phyloP scores from a whole-genome alignment of 2,113 vertebrate species.

The Saccopteryx bilineata region DNA sequence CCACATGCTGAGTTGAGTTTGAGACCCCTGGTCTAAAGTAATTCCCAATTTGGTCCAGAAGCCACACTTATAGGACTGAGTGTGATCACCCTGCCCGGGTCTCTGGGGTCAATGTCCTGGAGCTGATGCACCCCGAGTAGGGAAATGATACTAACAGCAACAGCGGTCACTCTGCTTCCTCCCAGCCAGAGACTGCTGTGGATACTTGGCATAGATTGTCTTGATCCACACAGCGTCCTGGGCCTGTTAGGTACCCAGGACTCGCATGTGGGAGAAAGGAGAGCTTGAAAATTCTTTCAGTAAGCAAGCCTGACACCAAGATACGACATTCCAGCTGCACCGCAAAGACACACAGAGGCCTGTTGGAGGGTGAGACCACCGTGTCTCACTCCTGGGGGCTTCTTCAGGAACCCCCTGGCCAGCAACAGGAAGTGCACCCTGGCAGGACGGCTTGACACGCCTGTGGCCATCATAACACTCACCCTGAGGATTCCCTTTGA shows the following conservation, averaged over 20 bases:
- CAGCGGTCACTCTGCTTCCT: rapidly evolving
- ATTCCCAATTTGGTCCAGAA: rapidly evolving
- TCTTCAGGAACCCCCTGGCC: not conserved
- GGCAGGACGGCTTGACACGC: not conserved
- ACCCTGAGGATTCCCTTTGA: not conserved
- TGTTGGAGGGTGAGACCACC: not conserved
- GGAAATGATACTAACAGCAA: rapidly evolving
- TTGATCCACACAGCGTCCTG: not conserved
- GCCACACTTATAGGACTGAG: not conserved
- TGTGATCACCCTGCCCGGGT: not conserved
- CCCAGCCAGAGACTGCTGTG: rapidly evolving
- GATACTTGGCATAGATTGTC: rapidly evolving
- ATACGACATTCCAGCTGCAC: rapidly evolving
- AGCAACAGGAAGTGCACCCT: not conserved
- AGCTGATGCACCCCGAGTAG: rapidly evolving
- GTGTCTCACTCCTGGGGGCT: rapidly evolving
- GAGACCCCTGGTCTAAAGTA: not conserved
- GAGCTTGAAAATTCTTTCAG: not conserved
- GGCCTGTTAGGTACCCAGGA: not conserved
- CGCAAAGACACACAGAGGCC: not conserved
- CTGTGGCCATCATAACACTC: not conserved
- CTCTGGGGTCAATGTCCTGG: not conserved
- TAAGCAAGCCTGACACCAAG: not conserved
- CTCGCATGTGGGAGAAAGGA: not conserved
- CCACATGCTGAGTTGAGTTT: too few relatives aligned